Base-by-base conservation (phyloP, 1,140 invertebrate genomes). In the Drosophila arizonae region DNA sequence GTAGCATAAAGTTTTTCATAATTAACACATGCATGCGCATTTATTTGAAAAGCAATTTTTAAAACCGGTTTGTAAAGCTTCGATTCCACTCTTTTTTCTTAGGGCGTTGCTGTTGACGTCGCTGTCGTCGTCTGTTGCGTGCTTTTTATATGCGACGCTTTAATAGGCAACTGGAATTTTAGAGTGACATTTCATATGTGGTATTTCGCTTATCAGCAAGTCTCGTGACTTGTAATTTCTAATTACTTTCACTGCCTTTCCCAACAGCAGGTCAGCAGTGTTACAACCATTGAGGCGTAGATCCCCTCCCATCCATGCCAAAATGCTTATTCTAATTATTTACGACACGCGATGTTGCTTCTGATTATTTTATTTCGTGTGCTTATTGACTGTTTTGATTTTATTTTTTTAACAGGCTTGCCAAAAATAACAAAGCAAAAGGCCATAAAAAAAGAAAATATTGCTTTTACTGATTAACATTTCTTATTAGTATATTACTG, bases 201-300 rank as follows among this genome's bases (percentile, higher is more conserved):
- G 36, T 17, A n/a, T 33, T 71, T 71, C 58, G 33, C 30, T 30
- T 70, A 68, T 70, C 39, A 39, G 51, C 21, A 30, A 52, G 46
- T 63, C 82, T 87, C 79, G 79, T 79, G 82, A 87, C 82, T 82
- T 54, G 72, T 58, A 41, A 28, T 13, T 69, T 86, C 9, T 82
- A 82, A 86, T 86, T 86, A 86, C 82, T 86, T 86, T 86, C 82
- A 82, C 82, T 86, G 69, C 79, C 72, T 82, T 82, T 79, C 79
- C 51, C 74, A 86, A 76, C 62, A 64, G 45, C 13, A 46, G 15
- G 51, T 36, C 41, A 57, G 21, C 52, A 75, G 57, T 68, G 58
- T 66, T 77, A 76, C 51, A 58, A 39, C 15, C 58, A 60, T 68
- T 17, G 33, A 46, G 8, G 43, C 6, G 6, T 15, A 33, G 55